Percentiles rank a stretch among this genome's conserved stretches.
Evolutionary conservation across 92 coral and sea anemone genomes (phyloP).

Genomic region (Phenganax subtilis): DNA sequence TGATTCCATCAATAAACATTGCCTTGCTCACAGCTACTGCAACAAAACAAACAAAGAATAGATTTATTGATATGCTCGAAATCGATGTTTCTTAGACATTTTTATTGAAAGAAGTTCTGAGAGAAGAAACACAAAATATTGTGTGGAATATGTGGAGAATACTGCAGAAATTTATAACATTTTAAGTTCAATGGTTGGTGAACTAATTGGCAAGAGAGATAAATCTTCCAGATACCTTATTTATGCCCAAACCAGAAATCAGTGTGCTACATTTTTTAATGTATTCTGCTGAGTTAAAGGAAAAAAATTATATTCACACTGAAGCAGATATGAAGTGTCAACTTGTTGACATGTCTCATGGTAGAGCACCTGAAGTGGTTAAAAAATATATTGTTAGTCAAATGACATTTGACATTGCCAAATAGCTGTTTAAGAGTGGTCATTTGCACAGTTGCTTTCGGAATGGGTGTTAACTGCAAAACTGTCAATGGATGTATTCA

Average conservation of each 20-base stretch:
- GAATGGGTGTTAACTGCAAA: not conserved
- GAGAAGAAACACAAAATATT: not conserved
- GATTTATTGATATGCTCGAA: not conserved
- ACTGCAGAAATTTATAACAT: not conserved
- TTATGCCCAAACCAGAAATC: conserved; percentile 1
- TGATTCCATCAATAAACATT: not conserved
- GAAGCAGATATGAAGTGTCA: not conserved
- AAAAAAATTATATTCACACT: not conserved
- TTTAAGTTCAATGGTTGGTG: not conserved
- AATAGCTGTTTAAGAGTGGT: not conserved
- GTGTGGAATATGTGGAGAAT: not conserved
- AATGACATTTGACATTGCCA: not conserved
- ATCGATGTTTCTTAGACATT: not conserved
- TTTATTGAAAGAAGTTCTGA: not conserved
- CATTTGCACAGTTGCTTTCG: not conserved
- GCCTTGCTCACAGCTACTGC: conserved; percentile 3
- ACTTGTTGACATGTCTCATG: not conserved
- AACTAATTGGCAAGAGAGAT: not conserved
- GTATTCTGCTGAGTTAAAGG: not conserved
- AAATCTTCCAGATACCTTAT: not conserved
- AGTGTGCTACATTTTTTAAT: not conserved
- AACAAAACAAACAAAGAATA: not conserved
- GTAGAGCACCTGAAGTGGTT: not conserved
- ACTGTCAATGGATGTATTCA: not conserved
- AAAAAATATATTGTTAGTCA: not conserved